These are phyloP conservation scores for Chiloscyllium plagiosum DNA, from an alignment of 2,113 vertebrate species.

Conservation along the genomic window DNA sequence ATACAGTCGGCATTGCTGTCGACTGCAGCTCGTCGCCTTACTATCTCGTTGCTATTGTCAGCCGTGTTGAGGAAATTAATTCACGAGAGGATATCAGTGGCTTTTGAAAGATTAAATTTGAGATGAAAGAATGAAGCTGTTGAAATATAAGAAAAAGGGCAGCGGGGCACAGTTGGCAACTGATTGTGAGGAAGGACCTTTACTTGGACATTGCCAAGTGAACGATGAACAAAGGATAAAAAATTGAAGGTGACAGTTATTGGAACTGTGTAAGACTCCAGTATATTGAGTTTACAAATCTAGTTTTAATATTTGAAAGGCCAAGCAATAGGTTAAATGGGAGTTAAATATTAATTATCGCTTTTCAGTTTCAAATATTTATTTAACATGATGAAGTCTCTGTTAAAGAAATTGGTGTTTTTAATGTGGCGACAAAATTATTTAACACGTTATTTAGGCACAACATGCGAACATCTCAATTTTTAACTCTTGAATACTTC, in stretches of 20 bases:
- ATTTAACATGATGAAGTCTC: background rate
- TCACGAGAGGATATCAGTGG: background rate
- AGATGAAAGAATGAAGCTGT: background rate
- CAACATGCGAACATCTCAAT: background rate
- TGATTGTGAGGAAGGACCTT: background rate
- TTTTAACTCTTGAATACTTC: background rate
- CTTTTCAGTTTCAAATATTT: constrained; percentile 23
- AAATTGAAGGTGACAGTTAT: background rate
- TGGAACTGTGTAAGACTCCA: background rate
- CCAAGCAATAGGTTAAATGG: background rate
- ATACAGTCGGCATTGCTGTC: background rate
- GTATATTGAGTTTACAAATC: background rate
- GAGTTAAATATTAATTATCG: constrained; percentile 24
- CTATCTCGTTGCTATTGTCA: background rate
- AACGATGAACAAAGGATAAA: background rate
- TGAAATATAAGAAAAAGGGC: background rate
- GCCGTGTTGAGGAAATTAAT: background rate
- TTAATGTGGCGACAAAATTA: background rate
- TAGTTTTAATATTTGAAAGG: constrained; percentile 12
- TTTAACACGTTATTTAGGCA: background rate
- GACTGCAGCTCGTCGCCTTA: background rate
- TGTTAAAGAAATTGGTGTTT: background rate
- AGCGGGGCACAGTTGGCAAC: background rate
- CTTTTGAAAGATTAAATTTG: background rate
- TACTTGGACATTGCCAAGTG: background rate